Percentiles rank a stretch among this genome's conserved stretches.
Conservation (phyloP, 2,797 vertebrate genomes). For the Anguilla pacifica region DNA sequence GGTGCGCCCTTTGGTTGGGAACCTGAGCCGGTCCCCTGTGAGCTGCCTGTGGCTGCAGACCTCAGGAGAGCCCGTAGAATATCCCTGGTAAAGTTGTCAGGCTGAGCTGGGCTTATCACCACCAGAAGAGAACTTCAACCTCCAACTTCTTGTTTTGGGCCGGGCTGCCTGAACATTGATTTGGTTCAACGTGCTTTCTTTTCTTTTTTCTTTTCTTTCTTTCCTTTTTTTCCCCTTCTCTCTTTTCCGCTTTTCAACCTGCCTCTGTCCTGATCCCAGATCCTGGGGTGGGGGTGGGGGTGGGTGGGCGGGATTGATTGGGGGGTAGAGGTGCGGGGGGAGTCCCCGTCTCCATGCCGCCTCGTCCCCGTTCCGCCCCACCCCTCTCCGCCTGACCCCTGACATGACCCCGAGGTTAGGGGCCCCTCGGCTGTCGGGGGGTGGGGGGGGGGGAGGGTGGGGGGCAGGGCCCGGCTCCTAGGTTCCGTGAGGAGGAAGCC, state of each 20-base stretch:
- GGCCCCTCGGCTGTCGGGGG: background rate
- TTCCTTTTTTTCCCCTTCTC: background rate
- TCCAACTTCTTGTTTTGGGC: background rate
- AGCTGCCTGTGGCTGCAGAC: background rate
- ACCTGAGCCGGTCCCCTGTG: background rate
- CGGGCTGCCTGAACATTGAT: background rate
- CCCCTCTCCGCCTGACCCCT: background rate
- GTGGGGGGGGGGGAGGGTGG: background rate
- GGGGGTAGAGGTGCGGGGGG: too few relatives aligned
- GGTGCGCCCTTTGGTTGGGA: background rate
- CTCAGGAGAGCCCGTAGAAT: background rate
- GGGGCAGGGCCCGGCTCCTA: background rate
- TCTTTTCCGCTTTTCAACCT: background rate
- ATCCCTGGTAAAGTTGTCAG: too few relatives aligned
- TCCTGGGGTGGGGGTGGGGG: background rate
- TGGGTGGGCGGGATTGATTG: background rate
- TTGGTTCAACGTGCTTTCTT: background rate
- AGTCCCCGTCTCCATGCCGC: background rate
- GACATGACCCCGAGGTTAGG: background rate
- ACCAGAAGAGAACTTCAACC: background rate
- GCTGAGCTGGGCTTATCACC: too few relatives aligned
- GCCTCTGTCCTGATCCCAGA: background rate
- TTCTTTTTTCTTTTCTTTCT: background rate
- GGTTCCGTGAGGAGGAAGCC: constrained; percentile 4
- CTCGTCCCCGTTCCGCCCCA: background rate